Conservation (phyloP, 2,888 invertebrate genomes). For the Odontothrips loti region DNA sequence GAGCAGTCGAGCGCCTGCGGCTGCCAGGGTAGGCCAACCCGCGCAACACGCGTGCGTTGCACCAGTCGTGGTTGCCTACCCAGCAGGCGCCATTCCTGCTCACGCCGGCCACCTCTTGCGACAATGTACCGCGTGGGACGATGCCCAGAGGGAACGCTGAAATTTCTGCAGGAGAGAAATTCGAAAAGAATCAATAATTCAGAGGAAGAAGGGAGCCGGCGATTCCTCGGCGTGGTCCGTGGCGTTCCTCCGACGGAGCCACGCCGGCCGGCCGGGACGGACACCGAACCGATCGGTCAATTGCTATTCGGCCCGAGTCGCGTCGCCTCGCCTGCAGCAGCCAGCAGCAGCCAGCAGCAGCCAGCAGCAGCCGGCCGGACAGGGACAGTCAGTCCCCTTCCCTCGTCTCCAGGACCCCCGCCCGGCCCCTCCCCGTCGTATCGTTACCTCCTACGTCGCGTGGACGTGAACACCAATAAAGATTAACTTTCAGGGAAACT, state of each 20-base stretch:
- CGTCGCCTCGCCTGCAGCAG: not conserved
- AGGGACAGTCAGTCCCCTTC: not conserved
- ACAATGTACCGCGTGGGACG: no score
- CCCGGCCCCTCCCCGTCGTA: no score
- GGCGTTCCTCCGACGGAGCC: no score
- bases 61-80: no score
- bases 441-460: no score
- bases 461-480: no score
- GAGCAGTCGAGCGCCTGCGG: not conserved
- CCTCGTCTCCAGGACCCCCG: not conserved
- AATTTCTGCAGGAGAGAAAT: not conserved
- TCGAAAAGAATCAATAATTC: not conserved
- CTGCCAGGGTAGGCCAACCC: not conserved
- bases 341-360: no score
- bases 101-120: no score
- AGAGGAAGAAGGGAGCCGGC: not conserved
- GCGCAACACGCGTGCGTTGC: no score
- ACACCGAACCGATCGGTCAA: not conserved
- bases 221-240: not conserved
- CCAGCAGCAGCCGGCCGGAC: not conserved
- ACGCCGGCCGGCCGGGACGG: no score
- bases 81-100: no score
- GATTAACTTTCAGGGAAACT: no score
- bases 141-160: not conserved
- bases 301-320: slow-evolving; percentile 6